Conservation (phyloP, 1,140 invertebrate species). For the Antheraea pernyi region DNA sequence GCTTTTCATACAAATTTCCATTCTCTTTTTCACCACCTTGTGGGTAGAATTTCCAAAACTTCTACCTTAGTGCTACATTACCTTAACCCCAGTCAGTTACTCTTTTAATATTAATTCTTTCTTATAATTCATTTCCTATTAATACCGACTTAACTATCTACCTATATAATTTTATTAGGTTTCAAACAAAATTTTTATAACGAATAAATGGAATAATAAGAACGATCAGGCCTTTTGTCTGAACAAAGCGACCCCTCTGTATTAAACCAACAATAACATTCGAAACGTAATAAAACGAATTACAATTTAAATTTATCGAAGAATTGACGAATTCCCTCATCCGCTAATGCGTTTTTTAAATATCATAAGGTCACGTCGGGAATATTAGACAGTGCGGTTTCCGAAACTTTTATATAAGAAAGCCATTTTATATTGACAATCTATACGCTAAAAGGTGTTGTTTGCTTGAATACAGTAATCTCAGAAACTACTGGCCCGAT, state of each 20-base stretch:
- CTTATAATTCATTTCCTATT: not conserved
- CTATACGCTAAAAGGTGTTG: too few species aligned
- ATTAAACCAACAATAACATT: constrained; percentile 29
- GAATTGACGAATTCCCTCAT: not conserved
- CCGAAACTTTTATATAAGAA: not conserved
- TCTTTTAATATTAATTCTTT: too few species aligned
- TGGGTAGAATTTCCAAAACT: too few species aligned
- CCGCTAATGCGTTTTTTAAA: not conserved
- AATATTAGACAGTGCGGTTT: not conserved
- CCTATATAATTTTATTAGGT: not conserved
- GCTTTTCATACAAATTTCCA: too few species aligned
- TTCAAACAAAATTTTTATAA: constrained; percentile 5
- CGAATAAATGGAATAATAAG: constrained; percentile 20
- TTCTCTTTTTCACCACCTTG: too few species aligned
- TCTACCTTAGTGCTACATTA: too few species aligned
- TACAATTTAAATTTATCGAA: constrained; percentile 27
- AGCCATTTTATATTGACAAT: too few species aligned
- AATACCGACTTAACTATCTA: not conserved
- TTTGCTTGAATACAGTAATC: too few species aligned
- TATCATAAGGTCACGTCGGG: not conserved
- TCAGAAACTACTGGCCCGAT: too few species aligned
- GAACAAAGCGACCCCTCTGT: constrained; percentile 20
- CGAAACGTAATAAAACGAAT: constrained; percentile 16
- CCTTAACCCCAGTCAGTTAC: too few species aligned
- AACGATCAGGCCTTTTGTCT: constrained; percentile 13